Conservation (phyloP, 2,113 vertebrate genomes). For the Nothobranchius furzeri region DNA sequence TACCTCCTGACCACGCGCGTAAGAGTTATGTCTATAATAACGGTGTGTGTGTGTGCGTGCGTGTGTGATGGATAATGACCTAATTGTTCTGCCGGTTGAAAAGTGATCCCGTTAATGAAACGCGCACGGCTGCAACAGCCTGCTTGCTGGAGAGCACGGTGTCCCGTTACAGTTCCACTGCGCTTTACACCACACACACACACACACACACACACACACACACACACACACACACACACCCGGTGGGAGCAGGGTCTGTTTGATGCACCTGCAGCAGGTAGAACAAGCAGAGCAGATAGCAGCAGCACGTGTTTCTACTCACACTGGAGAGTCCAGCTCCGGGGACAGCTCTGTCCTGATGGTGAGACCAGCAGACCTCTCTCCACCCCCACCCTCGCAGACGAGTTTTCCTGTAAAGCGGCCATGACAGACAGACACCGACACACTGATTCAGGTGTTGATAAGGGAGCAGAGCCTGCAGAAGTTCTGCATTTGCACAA, state of each 20-base stretch:
- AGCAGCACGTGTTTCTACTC: conserved; percentile 62
- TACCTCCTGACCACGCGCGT: too few relatives aligned
- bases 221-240: too few relatives aligned
- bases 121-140: conserved; percentile 56
- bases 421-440: conserved; percentile 39
- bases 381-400: conserved; percentile 5
- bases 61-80: conserved; percentile 52
- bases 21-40: too few relatives aligned
- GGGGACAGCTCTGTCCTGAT: conserved; percentile 13
- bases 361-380: conserved; percentile 7
- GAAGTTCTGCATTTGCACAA: conserved; percentile 15
- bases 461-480: conserved; percentile 9
- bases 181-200: conserved; percentile 42
- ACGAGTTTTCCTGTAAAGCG: conserved; percentile 28
- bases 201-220: too few relatives aligned
- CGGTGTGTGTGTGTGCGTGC: too few relatives aligned
- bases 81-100: conserved; percentile 63
- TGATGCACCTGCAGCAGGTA: conserved; percentile 65
- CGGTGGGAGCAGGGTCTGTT: conserved; percentile 62
- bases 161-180: conserved; percentile 65
- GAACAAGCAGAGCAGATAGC: conserved; percentile 57
- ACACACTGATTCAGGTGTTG: conserved; percentile 57
- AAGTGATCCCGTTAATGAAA: conserved; percentile 71
- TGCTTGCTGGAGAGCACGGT: conserved; percentile 60
- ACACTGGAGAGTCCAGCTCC: conserved; percentile 38